A percentile compares a stretch with the other conserved stretches of the same genome.
These are phyloP conservation scores for honey bee (Apis mellifera) DNA, from an alignment of 1,140 invertebrate genomes.

Conservation along the genomic window Amel_HAv3.1 CM009938.2:9828501-9829000, in stretches of 20 bases:
- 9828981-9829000: slow-evolving; percentile 65
- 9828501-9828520: neutral
- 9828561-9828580: slow-evolving; percentile 11
- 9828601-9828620: neutral
- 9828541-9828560: neutral
- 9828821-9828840: slow-evolving; percentile 22
- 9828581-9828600: neutral
- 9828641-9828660: too few species aligned
- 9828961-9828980: slow-evolving; percentile 61
- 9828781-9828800: neutral
- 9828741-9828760: slow-evolving; percentile 43
- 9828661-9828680: neutral
- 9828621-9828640: neutral
- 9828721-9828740: slow-evolving; percentile 29
- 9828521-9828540: slow-evolving; percentile 22
- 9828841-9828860: slow-evolving; percentile 10
- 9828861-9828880: slow-evolving; percentile 9
- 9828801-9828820: neutral
- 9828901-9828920: neutral
- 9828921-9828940: slow-evolving; percentile 5
- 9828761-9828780: neutral
- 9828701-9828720: neutral
- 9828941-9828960: slow-evolving; percentile 5
- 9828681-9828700: neutral
- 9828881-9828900: neutral